A percentile compares a stretch with the other conserved stretches of the same genome.
phyloP scores from a whole-genome alignment of 2,888 invertebrate genomes.

The Dasypolia templi region DNA sequence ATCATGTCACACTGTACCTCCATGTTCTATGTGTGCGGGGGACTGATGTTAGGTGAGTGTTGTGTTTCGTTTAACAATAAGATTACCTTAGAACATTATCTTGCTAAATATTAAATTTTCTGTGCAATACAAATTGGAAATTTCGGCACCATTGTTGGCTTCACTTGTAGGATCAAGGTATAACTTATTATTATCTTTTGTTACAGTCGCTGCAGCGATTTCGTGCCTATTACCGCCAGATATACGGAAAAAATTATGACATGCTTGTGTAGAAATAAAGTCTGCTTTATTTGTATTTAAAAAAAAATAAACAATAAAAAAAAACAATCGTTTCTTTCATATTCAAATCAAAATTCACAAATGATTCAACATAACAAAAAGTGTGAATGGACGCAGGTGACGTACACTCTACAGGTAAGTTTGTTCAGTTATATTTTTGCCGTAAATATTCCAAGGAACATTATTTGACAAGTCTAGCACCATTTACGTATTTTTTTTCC shows the following conservation, averaged over 20 bases:
- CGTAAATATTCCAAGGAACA: background rate
- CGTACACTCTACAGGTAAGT: too few relatives aligned
- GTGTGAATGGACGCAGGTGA: background rate
- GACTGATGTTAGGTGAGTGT: slow-evolving; percentile 69
- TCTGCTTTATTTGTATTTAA: slow-evolving; percentile 19
- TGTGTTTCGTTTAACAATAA: background rate
- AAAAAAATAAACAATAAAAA: slow-evolving; percentile 24
- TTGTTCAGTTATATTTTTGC: background rate
- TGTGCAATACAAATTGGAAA: background rate
- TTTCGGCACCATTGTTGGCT: background rate
- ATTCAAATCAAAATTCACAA: background rate
- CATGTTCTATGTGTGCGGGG: slow-evolving; percentile 71
- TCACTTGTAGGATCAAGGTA: background rate
- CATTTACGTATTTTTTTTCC: too few relatives aligned
- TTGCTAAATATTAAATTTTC: background rate
- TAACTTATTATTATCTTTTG: slow-evolving; percentile 16
- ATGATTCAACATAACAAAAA: background rate
- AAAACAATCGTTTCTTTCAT: background rate
- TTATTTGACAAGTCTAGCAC: background rate
- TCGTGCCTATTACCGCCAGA: slow-evolving; percentile 70
- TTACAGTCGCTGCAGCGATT: slow-evolving; percentile 64
- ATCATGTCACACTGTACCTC: slow-evolving; percentile 71
- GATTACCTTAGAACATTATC: background rate
- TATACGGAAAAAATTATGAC: slow-evolving; percentile 47
- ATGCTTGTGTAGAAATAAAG: background rate